Base-by-base conservation (phyloP, 2,797 vertebrate genomes). In the Rhynchotus rufescens region DNA sequence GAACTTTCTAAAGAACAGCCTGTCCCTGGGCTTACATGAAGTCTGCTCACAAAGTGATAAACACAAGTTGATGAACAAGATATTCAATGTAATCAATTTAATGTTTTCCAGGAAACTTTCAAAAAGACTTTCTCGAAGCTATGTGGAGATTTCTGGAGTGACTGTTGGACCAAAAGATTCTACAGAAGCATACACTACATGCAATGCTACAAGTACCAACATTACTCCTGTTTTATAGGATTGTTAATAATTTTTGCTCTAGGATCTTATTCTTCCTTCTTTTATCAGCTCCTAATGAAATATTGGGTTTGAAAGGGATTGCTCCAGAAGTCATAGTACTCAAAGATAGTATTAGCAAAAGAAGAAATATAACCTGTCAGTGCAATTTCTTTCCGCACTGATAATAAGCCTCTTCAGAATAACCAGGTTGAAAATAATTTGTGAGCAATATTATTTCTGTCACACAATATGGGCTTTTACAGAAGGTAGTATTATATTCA, bases 361-460 rank as follows among this genome's bases (percentile, higher is more conserved):
- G 69, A 86, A 86, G 65, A 90, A 86, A 94, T 71, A 90, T 4
- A 88, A 64, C 5, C 38, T 61, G 32, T 62, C 91, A 64, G 38
- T 51, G 49, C 23, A 51, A 51, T 64, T 82, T 85, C 23, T 68
- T 93, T 79, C 72, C 84, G 21, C 47, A 49, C 36, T 64, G 57
- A 52, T 42, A 85, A 64, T 88, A 81, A 21, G 32, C 13, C 52
- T 49, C 44, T 66, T 87, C 78, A 83, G 71, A 90, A 81, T 62
- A 92, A 84, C 13, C 38, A 60, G 73, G n/a, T 80, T 81, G 77
- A 56, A 93, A 92, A 84, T 73, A 81, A 95, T 51, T 60, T 67
- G 38, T 78, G 40, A 86, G 34, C 73, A 93, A 44, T 30, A 77
- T 45, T 65, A 67, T 73, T 62, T 73, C 73, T 83, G n/a, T 69